Evolutionary conservation across 2,888 invertebrate species (phyloP).

Genomic region (Meiosimyza decipiens): DNA sequence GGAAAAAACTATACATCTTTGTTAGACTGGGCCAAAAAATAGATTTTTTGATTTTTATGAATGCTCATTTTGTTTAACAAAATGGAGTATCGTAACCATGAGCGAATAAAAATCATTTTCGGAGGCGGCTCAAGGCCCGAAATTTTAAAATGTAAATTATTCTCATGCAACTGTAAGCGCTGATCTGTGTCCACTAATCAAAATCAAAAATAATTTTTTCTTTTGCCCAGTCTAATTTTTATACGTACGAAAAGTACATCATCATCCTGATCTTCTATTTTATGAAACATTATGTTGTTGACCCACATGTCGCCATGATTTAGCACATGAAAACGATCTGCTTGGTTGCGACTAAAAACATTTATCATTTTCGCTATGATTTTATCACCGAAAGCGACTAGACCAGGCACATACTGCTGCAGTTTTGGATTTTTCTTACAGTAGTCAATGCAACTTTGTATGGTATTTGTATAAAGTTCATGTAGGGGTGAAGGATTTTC

Average conservation of each 20-base stretch:
- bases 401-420: slow-evolving; percentile 47
- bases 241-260: slow-evolving; percentile 62
- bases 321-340: slow-evolving; percentile 63
- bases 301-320: slow-evolving; percentile 69
- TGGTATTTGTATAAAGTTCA: slow-evolving; percentile 50
- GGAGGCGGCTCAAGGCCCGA: too few species aligned
- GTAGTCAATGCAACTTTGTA: slow-evolving; percentile 52
- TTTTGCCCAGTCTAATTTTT: background rate
- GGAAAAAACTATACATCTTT: background rate
- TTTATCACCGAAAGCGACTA: slow-evolving; percentile 48
- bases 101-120: too few species aligned
- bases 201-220: background rate
- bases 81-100: too few species aligned
- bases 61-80: too few species aligned
- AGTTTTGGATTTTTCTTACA: slow-evolving; percentile 47
- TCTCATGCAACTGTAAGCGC: too few species aligned
- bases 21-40: too few species aligned
- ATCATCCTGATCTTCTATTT: slow-evolving; percentile 53
- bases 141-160: too few species aligned
- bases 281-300: slow-evolving; percentile 68
- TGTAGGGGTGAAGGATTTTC: slow-evolving; percentile 53
- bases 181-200: background rate
- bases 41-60: too few species aligned
- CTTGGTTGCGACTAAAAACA: slow-evolving; percentile 51
- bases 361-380: slow-evolving; percentile 53